phyloP scores from a whole-genome alignment of 2,797 vertebrate species.

The Vespertilio murinus region DNA sequence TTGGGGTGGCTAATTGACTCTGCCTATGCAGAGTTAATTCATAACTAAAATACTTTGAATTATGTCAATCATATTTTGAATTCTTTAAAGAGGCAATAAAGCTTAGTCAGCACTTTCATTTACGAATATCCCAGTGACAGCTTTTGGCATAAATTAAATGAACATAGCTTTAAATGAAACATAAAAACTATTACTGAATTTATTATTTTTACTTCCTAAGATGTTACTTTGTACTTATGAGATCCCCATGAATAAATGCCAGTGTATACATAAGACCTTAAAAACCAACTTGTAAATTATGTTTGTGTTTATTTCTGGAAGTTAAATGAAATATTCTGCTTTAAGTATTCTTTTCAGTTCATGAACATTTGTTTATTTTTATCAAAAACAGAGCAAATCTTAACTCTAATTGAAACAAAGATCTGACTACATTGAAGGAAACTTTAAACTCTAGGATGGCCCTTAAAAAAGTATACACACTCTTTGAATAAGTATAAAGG shows the following conservation, averaged over 20 bases:
- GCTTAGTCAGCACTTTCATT: not conserved
- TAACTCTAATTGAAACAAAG: slow-evolving; percentile 28
- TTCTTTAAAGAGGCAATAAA: not conserved
- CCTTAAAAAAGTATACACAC: no score
- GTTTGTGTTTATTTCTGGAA: slow-evolving; percentile 13
- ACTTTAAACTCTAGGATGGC: slow-evolving; percentile 16
- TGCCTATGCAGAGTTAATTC: not conserved
- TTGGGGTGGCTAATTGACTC: not conserved
- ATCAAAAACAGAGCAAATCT: not conserved
- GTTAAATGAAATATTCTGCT: slow-evolving; percentile 34
- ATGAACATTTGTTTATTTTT: slow-evolving; percentile 23
- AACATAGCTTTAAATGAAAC: slow-evolving; percentile 32
- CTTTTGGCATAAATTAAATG: not conserved
- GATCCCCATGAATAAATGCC: not conserved
- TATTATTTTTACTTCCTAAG: slow-evolving; percentile 47
- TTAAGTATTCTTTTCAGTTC: slow-evolving; percentile 37
- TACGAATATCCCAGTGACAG: not conserved
- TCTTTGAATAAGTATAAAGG: no score
- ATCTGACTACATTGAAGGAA: not conserved
- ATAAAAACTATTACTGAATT: not conserved
- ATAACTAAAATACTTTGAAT: not conserved
- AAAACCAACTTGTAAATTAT: not conserved
- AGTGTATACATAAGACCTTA: not conserved
- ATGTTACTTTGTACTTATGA: not conserved
- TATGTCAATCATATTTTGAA: not conserved